Evolutionary conservation across 1,140 invertebrate genomes (phyloP), one percentile per base, ranked within the genome.

Genomic region (Rhopalosiphum maidis): DNA sequence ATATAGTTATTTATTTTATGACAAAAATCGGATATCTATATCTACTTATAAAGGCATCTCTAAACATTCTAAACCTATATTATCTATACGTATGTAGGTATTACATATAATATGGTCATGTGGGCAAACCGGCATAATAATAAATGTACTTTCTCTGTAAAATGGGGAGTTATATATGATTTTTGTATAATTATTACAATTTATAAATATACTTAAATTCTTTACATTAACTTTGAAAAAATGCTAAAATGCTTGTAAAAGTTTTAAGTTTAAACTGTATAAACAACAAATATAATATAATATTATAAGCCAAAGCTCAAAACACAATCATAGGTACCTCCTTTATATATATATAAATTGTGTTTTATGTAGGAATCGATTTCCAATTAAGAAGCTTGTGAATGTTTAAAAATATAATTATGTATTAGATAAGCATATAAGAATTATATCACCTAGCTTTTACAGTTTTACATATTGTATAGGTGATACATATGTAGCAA

Each of bases 91-190:
- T 43, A 37, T 21, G 35, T 37, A 9, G 2, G 41, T 25, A 85
- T 60, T 60, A 46, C 43, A 46, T 46, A 85, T 85, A 86, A 86
- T 86, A 86, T 46, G 35, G 8, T 48, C 21, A 46, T 87, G 86
- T 87, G 46, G 86, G 86, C 46, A 87, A 87, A 87, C 43, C 43
- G 86, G 86, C 83, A 43, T 86, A 18, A n/a, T 46, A 86, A 87
- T 87, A 51, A 77, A 35, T 77, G 18, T 21, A 87, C 46, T 87
- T 87, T 87, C 86, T 87, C 43, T 51, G 22, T 21, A n/a, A 87
- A 87, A 48, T 87, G n/a, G n/a, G 23, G 23, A 60, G 8, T 87
- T 83, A 23, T 83, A 37, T 37, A 15, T 43, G 11, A 30, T 87
- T 87, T 87, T 46, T 87, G n/a, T n/a, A 43, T 85, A 41, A 86